Evolutionary conservation across 2,888 invertebrate genomes (phyloP).

Genomic region (Cerastis leucographa): DNA sequence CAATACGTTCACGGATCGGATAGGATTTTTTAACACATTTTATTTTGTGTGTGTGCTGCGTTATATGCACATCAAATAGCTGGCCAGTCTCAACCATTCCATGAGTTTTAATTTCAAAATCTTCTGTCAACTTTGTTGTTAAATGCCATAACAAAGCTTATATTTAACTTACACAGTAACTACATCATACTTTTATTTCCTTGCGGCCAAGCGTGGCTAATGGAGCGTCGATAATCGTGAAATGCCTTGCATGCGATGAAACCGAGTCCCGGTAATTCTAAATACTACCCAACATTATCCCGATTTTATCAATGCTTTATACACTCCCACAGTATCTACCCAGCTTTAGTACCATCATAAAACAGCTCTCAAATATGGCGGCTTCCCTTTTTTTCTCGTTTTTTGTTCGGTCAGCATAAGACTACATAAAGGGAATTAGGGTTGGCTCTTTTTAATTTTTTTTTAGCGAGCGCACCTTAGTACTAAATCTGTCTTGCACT

Average conservation of each 20-base stretch:
- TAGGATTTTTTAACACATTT: too few species aligned
- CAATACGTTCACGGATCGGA: too few species aligned
- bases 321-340: constrained; percentile 23
- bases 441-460: constrained; percentile 21
- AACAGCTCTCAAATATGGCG: constrained; percentile 48
- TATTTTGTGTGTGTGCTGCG: too few species aligned
- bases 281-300: constrained; percentile 46
- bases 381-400: constrained; percentile 46
- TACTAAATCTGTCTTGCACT: constrained; percentile 51
- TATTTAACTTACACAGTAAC: constrained; percentile 9
- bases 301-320: constrained; percentile 46
- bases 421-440: constrained; percentile 40
- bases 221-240: constrained; percentile 54
- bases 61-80: background rate
- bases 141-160: background rate
- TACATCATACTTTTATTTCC: constrained; percentile 20
- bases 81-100: too few species aligned
- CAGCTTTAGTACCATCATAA: constrained; percentile 48
- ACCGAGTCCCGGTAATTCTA: constrained; percentile 35
- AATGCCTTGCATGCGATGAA: constrained; percentile 50
- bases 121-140: background rate
- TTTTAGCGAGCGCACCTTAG: constrained; percentile 28
- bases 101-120: background rate
- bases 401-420: constrained; percentile 53
- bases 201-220: constrained; percentile 37